Percentiles rank a stretch among this genome's conserved stretches.
phyloP scores from a whole-genome alignment of 2,797 vertebrate species.

The Zenarchopterus dispar region DNA sequence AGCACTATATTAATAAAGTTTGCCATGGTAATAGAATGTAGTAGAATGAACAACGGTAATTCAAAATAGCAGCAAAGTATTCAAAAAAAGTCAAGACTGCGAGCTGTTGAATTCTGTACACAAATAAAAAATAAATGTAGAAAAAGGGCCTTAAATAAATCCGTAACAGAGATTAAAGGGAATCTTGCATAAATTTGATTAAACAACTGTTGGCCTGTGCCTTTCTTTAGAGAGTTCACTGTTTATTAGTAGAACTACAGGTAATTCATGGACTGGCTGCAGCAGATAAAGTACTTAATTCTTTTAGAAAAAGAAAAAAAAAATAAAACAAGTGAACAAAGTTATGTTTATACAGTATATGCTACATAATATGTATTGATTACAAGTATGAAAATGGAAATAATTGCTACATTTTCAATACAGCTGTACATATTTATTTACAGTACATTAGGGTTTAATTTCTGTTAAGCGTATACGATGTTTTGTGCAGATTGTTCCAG shows the following conservation, averaged over 20 bases:
- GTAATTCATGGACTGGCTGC: conserved; percentile 81
- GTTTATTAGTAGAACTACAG: conserved; percentile 74
- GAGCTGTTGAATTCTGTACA: conserved; percentile 80
- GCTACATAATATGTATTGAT: conserved; percentile 88
- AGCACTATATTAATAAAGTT: conserved; percentile 73
- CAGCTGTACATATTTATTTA: conserved; percentile 87
- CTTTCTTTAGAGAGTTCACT: conserved; percentile 78
- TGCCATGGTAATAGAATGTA: conserved; percentile 65
- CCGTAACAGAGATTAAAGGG: conserved; percentile 82
- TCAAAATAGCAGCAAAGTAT: conserved; percentile 84
- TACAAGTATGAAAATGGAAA: conserved; percentile 90
- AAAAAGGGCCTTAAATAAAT: conserved; percentile 73
- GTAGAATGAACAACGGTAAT: conserved; percentile 78
- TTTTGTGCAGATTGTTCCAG: conserved; percentile 85
- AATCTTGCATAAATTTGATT: conserved; percentile 84
- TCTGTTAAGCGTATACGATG: conserved; percentile 61
- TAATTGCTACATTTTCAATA: conserved; percentile 89
- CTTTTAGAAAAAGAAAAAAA: conserved; percentile 74
- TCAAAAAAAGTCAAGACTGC: conserved; percentile 78
- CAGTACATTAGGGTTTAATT: conserved; percentile 75
- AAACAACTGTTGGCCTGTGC: conserved; percentile 75
- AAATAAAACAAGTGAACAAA: conserved; percentile 78
- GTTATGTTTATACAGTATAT: conserved; percentile 86
- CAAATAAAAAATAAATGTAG: conserved; percentile 76
- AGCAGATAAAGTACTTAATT: conserved; percentile 84